Evolutionary conservation across 37 sponge, comb jelly and placozoan genomes (phyloP), one percentile per base, ranked within the genome.

Genomic region (Chondrilla cf. caribensis): DNA sequence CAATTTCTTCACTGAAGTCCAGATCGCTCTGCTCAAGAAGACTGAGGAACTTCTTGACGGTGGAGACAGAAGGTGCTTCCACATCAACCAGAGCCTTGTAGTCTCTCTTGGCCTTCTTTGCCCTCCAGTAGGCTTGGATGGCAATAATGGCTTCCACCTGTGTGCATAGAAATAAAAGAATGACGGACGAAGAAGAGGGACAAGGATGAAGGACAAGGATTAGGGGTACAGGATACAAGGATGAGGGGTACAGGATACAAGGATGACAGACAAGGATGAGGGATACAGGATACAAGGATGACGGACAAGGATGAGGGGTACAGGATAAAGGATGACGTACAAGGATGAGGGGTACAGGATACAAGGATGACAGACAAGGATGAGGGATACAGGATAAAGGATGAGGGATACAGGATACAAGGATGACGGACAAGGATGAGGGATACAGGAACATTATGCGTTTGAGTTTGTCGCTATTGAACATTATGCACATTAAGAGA

Each of bases 1-100:
- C 93, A 2, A 96, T 54, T 70, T 98, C 99, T 82, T 98, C 99
- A 22, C 79, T 86, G 79, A 95, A 93, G 83, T 98, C 99, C 17
- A 93, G 73, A 42, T 95, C 94, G 82, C 96, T 95, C 84, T 98
- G 99, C 43, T 98, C 99, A 87, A 98, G 86, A 18, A 98, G 92
- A 71, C 87, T 84, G 35, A 98, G 84, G 87, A 95, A 98, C 82
- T 89, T 91, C 62, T 91, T 83, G 41, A 98, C 92, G 36, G 97
- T 82, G 8, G 88, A 81, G 6, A 89, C 86, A 9, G 94, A 91
- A n/a, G 97, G 97, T 38, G 87, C 70, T 54, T 80, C 81, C 18
- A 92, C 93, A 60, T 92, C 82, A 11, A 88, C 93, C 32, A 79
- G 79, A 55, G 59, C 59, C 24, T 72, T 88, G 89, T 97, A 97